Evolutionary conservation across 2,113 vertebrate species (phyloP), one percentile per base, ranked within the genome.

Genomic region (Dendrocopos noguchii): DNA sequence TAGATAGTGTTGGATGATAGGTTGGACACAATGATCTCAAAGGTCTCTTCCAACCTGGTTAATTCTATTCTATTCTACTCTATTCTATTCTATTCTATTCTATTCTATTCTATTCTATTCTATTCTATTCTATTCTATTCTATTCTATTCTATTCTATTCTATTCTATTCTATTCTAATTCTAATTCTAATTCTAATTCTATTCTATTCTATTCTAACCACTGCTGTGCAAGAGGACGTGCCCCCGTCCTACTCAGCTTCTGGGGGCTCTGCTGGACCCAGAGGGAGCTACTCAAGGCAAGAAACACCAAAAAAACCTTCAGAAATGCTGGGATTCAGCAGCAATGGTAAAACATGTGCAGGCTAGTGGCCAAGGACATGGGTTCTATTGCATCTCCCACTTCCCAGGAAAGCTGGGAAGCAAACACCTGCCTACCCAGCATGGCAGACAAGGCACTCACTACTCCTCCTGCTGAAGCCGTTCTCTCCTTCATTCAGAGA

Each of bases 281-380:
- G 53, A 81, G 2, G 29, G 29, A 39, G 27, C 16, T 60, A 64
- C 7, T 6, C 0, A 0, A 72, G 34, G 31, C 25, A 82, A 72
- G n/a, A 75, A 68, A 46, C 5, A 3, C 12, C 7, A 6, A 6
- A 15, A 15, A 28, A 9, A 2, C 1, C 0, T 5, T 18, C 11
- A 13, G 39, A 65, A 83, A 39, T 39, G 36, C 36, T 39, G 36
- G 10, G 36, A 39, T 39, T 63, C 46, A 65, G 44, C 22, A 73
- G 19, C 24, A 60, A 36, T 7, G 34, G 18, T 20, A 83, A 66
- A 61, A 24, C 24, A n/a, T 39, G 6, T 59, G 34, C 20, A 10
- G 4, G 13, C 18, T 47, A 78, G 31, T 16, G 10, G 36, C 36
- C 36, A 39, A 39, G 36, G 36, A 39, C 36, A 39, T 39, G n/a